Base-by-base conservation (phyloP, 2,888 invertebrate genomes). In the Alloplasta piceator region DNA sequence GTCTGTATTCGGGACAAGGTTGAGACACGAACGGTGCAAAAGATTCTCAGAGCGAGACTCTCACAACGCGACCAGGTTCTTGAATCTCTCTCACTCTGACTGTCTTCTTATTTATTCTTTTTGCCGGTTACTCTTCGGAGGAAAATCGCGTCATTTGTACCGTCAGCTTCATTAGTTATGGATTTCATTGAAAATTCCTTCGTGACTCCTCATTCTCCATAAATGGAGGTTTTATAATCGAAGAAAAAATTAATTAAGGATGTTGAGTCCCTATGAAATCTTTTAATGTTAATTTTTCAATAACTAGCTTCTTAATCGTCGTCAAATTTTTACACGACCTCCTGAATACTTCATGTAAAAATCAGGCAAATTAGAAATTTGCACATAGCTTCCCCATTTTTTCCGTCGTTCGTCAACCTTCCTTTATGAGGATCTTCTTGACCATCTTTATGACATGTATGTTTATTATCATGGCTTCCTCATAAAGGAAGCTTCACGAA, bases 1-100 rank as follows among this genome's bases (percentile, higher is more conserved):
- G 26, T 26, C 76, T 68, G 71, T 67, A 80, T 80, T 80, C 80
- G 72, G 80, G 80, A 80, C 80, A 80, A 80, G 80, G 80, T 64
- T 80, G 80, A 71, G 66, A 67, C 38, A 36, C 52, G n/a, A n/a
- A n/a, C 71, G 64, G 46, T 60, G 52, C 14, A 43, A 80, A 76
- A 72, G 48, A 64, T 64, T 75, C 70, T 76, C 55, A 46, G 70
- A 78, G 72, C 71, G 41, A 36, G 46, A 64, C 63, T 71, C 70
- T 52, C 74, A 36, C 63, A 60, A 61, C 50, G 41, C 52, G 26
- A 55, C 46, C 12, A 64, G 26, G 39, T 55, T 43, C 78, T 56
- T 63, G 74, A 70, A 64, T 16, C 63, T 70, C 58, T 64, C 43
- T 64, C 52, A 26, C 26, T 26, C 26, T 26, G 26, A 2, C 26